These are phyloP conservation scores for Sturmia bella DNA, from an alignment of 2,888 invertebrate species.

Conservation along the genomic window DNA sequence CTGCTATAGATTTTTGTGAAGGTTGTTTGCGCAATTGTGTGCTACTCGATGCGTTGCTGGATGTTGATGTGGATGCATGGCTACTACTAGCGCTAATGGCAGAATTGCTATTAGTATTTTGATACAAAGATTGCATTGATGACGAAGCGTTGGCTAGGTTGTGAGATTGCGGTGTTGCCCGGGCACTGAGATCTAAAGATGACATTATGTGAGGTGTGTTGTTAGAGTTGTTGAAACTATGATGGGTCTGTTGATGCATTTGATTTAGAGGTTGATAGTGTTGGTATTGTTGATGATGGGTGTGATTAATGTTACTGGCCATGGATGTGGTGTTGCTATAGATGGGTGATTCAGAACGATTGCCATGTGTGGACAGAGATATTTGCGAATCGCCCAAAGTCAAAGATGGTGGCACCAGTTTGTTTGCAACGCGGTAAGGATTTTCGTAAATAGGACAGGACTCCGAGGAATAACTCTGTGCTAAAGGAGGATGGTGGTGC, in stretches of 20 bases:
- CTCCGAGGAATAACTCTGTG: constrained; percentile 76
- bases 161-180: constrained; percentile 58
- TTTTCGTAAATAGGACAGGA: constrained; percentile 84
- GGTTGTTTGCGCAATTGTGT: constrained; percentile 77
- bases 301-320: constrained; percentile 70
- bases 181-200: constrained; percentile 71
- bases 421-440: constrained; percentile 79
- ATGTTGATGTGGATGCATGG: constrained; percentile 61
- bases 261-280: constrained; percentile 64
- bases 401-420: constrained; percentile 63
- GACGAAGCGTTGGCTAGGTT: constrained; percentile 71
- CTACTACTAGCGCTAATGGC: constrained; percentile 28
- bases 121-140: constrained; percentile 77
- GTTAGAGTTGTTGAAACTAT: constrained; percentile 51
- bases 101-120: constrained; percentile 58
- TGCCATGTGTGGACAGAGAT: constrained; percentile 71
- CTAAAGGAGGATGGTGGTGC: constrained; percentile 68
- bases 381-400: constrained; percentile 70
- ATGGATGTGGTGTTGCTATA: constrained; percentile 83
- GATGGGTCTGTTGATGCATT: constrained; percentile 47
- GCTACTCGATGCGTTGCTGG: constrained; percentile 64
- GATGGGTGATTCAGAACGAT: constrained; percentile 83
- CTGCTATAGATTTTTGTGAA: constrained; percentile 81
- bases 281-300: constrained; percentile 62
- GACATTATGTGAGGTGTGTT: constrained; percentile 70